These are phyloP conservation scores for Pocillopora grandis DNA, from an alignment of 92 coral and sea anemone genomes.

Conservation along the genomic window DNA sequence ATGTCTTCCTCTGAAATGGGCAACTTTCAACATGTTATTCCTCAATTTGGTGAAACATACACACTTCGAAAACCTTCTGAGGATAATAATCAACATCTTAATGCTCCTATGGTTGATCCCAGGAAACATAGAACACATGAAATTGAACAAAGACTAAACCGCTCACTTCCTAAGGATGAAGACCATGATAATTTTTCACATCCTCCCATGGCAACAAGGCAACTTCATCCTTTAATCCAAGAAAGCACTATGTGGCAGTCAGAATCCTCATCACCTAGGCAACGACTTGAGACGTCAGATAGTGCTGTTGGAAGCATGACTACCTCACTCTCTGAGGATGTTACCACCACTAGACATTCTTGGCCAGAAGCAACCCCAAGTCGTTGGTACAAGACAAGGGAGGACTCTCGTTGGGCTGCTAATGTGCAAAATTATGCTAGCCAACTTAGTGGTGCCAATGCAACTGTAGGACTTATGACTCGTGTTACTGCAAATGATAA, in stretches of 20 bases:
- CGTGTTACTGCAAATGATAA: neutral
- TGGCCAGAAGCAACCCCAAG: constrained; percentile 61
- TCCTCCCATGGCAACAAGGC: neutral
- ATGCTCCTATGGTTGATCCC: constrained; percentile 41
- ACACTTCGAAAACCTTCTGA: constrained; percentile 52
- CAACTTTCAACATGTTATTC: constrained; percentile 42
- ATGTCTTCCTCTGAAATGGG: constrained; percentile 13
- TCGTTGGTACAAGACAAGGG: neutral
- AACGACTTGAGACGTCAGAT: constrained; percentile 45
- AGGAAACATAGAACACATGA: constrained; percentile 37
- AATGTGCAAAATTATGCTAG: neutral
- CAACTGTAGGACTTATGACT: too few species aligned
- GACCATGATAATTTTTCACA: neutral
- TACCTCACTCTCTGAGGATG: constrained; percentile 18
- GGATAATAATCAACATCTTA: constrained; percentile 8
- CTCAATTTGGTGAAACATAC: constrained; percentile 85
- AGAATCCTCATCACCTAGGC: constrained; percentile 13
- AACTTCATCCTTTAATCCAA: constrained; percentile 1
- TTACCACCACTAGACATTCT: constrained; percentile 50
- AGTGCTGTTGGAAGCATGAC: constrained; percentile 54
- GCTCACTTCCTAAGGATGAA: constrained; percentile 15
- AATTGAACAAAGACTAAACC: constrained; percentile 48
- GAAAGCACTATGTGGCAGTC: constrained; percentile 6
- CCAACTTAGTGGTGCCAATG: neutral
- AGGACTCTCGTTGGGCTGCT: neutral